Conservation (phyloP, 2,797 vertebrate genomes). For the Hirundo rustica region DNA sequence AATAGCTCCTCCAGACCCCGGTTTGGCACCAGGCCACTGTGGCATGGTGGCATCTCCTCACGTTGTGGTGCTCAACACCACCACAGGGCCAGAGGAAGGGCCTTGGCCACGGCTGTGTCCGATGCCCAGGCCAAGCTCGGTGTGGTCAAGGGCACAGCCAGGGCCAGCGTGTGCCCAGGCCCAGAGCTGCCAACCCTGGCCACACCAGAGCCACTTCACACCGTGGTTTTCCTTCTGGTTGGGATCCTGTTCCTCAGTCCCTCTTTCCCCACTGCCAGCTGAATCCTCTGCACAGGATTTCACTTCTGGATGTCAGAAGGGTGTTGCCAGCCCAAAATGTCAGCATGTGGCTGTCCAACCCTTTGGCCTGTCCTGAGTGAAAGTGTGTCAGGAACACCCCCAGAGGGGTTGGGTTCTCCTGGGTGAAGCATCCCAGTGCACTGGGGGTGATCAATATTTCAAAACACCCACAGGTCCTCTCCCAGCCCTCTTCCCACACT, state of each 20-base stretch:
- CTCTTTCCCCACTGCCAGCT: background rate
- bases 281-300: background rate
- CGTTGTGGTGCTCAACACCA: background rate
- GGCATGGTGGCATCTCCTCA: background rate
- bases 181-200: rapidly evolving
- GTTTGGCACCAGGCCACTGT: background rate
- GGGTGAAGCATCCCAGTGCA: background rate
- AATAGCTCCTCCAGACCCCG: background rate
- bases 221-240: background rate
- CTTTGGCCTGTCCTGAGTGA: background rate
- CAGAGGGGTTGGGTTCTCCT: background rate
- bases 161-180: background rate
- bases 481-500: background rate
- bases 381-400: background rate
- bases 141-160: background rate
- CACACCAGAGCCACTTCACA: background rate
- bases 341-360: background rate
- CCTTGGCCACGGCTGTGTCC: background rate
- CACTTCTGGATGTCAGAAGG: background rate
- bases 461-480: background rate
- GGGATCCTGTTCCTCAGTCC: background rate
- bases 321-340: background rate
- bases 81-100: background rate
- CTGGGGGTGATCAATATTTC: background rate
- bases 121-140: background rate